phyloP scores from a whole-genome alignment of 2,888 invertebrate species.

The Scaptomyza cyrtandrae region DNA sequence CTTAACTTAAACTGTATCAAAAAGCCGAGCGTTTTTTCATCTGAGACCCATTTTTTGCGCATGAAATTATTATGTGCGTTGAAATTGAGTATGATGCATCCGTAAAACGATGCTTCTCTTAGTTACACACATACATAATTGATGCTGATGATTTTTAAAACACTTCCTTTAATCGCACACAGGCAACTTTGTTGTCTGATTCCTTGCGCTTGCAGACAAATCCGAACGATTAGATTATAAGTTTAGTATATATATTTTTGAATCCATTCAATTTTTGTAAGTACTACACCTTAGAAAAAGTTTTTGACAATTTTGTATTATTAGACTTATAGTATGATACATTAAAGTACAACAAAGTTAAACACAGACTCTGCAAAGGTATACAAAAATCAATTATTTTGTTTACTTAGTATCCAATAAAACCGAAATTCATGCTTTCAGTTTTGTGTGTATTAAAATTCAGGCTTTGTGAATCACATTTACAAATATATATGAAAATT shows the following conservation, averaged over 20 bases:
- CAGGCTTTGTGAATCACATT: neutral
- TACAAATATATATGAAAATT: neutral
- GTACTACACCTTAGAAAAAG: neutral
- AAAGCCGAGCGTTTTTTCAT: conserved; percentile 2
- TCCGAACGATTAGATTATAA: too few species aligned
- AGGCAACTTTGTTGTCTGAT: too few species aligned
- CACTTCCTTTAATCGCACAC: neutral
- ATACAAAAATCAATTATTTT: neutral
- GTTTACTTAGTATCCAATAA: neutral
- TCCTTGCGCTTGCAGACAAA: too few species aligned
- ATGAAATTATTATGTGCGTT: conserved; percentile 3
- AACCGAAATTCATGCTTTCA: too few species aligned
- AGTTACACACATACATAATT: neutral
- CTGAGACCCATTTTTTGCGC: conserved; percentile 4
- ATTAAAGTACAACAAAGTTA: neutral
- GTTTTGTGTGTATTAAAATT: too few species aligned
- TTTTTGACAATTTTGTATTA: neutral
- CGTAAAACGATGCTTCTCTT: conserved; percentile 1
- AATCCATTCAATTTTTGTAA: neutral
- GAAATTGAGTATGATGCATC: conserved; percentile 6
- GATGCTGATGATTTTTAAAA: conserved; percentile 3
- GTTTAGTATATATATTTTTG: neutral
- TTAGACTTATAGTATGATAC: neutral
- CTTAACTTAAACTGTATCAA: conserved; percentile 11
- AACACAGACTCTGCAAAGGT: neutral